Conservation (phyloP, 1,140 invertebrate species). For the Laodelphax striatellus region DNA sequence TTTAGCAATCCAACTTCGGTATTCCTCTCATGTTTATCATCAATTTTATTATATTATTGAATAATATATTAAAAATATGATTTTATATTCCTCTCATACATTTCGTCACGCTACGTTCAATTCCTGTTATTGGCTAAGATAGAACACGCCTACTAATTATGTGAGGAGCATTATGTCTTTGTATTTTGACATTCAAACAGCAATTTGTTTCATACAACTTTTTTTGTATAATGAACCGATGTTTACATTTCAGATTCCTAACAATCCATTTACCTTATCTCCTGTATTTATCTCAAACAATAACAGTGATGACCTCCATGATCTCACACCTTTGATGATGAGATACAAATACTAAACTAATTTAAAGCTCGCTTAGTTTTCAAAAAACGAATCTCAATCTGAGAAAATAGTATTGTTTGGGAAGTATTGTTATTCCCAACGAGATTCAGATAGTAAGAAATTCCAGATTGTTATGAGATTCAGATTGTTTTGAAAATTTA, state of each 20-base stretch:
- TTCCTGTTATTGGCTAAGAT: too few species aligned
- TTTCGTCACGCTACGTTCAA: too few species aligned
- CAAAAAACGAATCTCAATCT: conserved; percentile 12
- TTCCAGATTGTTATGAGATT: too few species aligned
- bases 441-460: conserved; percentile 4
- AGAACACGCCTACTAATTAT: too few species aligned
- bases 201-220: neutral
- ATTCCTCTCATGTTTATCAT: too few species aligned
- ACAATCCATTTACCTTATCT: conserved; percentile 5
- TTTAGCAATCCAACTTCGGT: too few species aligned
- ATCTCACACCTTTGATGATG: conserved; percentile 24
- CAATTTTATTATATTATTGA: too few species aligned
- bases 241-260: conserved; percentile 12
- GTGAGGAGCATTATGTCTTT: too few species aligned
- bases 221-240: neutral
- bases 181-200: neutral
- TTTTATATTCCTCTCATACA: too few species aligned
- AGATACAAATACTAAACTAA: conserved; percentile 23
- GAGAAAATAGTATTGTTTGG: conserved; percentile 6
- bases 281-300: too few species aligned
- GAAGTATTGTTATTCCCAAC: neutral
- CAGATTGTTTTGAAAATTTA: conserved; percentile 11
- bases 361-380: neutral
- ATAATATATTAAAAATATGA: too few species aligned
- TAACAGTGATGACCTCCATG: conserved; percentile 6